A percentile compares a stretch with the other conserved stretches of the same genome.
phyloP scores from a whole-genome alignment of 2,797 vertebrate species.

The Chrysolophus pictus region DNA sequence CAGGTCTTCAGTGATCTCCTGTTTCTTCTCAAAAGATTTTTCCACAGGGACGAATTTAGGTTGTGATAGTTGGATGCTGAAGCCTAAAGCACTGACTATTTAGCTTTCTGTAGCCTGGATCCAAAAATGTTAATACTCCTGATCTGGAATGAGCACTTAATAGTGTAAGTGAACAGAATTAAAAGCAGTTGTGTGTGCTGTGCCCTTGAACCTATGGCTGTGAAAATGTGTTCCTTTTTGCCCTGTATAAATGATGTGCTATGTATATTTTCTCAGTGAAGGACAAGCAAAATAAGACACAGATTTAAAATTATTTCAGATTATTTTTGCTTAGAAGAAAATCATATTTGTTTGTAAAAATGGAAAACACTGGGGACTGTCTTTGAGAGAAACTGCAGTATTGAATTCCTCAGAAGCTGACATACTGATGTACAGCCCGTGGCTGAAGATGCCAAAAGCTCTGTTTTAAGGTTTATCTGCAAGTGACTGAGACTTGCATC shows the following conservation, averaged over 20 bases:
- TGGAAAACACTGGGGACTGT: not conserved
- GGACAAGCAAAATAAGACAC: slow-evolving; percentile 13
- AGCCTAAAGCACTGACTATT: not conserved
- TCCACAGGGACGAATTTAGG: not conserved
- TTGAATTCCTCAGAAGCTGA: not conserved
- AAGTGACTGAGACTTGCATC: not conserved
- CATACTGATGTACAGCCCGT: rapidly evolving
- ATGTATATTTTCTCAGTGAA: not conserved
- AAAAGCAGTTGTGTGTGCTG: slow-evolving; percentile 67
- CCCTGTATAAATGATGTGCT: slow-evolving; percentile 38
- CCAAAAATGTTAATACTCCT: slow-evolving; percentile 53
- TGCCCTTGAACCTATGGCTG: slow-evolving; percentile 56
- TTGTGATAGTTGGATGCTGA: not conserved
- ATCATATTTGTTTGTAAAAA: not conserved
- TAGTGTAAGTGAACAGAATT: slow-evolving; percentile 65
- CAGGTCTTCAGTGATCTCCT: not conserved
- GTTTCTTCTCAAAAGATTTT: not conserved
- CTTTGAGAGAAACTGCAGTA: not conserved
- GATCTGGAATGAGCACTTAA: slow-evolving; percentile 59
- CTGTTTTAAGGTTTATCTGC: not conserved
- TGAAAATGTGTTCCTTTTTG: slow-evolving; percentile 43
- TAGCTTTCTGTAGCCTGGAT: slow-evolving; percentile 16
- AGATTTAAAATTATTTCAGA: slow-evolving; percentile 50
- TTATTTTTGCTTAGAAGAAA: slow-evolving; percentile 28
- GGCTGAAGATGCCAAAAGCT: not conserved